A percentile compares a stretch with the other conserved stretches of the same genome.
These are phyloP conservation scores for Drosophila melanosoma DNA, from an alignment of 2,888 invertebrate species.

Conservation along the genomic window DNA sequence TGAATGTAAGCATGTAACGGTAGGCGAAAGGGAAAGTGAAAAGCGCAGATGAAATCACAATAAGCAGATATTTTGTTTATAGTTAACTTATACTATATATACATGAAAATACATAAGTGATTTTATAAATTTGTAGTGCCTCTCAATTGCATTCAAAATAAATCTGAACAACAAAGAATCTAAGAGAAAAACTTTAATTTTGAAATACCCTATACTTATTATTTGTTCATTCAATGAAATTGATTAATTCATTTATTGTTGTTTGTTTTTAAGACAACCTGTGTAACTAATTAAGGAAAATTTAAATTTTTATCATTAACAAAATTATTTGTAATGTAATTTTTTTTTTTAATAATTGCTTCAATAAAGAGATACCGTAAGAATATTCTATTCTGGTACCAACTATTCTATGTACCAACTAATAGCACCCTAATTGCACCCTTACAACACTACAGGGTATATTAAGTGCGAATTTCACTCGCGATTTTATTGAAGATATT, in stretches of 20 bases:
- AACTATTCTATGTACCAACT: not conserved
- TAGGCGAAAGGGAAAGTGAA: constrained; percentile 1
- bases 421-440: not conserved
- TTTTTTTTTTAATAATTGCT: not conserved
- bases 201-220: not conserved
- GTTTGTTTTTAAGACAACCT: not conserved
- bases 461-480: constrained; percentile 25
- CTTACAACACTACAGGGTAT: constrained; percentile 36
- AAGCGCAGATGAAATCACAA: not conserved
- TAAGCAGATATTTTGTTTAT: not conserved
- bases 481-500: constrained; percentile 68
- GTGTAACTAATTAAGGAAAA: not conserved
- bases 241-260: not conserved
- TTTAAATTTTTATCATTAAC: not conserved
- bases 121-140: constrained; percentile 40
- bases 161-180: constrained; percentile 43
- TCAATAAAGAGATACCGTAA: not conserved
- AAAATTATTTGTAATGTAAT: not conserved
- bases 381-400: not conserved
- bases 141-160: constrained; percentile 54
- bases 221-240: not conserved
- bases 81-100: not conserved
- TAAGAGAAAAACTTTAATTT: not conserved
- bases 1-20: not conserved
- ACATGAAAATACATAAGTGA: not conserved